phyloP scores from a whole-genome alignment of 1,140 invertebrate species.

The Drosophila sturtevanti region DNA sequence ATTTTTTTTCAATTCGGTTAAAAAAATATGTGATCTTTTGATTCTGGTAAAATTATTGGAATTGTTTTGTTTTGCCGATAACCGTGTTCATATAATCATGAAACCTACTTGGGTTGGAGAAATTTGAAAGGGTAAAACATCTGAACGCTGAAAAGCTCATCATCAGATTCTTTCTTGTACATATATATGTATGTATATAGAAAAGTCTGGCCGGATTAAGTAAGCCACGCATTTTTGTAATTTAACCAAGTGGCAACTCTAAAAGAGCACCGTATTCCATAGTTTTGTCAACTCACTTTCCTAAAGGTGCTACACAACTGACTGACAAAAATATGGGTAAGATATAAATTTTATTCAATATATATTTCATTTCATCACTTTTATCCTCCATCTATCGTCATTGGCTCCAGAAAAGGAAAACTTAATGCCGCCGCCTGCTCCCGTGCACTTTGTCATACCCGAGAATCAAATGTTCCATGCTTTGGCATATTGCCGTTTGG shows the following conservation, averaged over 20 bases:
- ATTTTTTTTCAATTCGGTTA: too few species aligned
- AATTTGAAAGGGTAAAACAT: neutral
- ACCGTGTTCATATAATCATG: too few species aligned
- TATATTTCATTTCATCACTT: neutral
- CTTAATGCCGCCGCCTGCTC: neutral
- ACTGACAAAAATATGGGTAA: neutral
- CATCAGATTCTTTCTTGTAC: neutral
- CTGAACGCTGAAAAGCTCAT: neutral
- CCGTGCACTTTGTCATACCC: neutral
- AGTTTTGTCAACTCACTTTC: too few species aligned
- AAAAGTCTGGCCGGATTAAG: neutral
- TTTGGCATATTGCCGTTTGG: neutral
- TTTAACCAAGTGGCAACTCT: neutral
- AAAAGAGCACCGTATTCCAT: neutral
- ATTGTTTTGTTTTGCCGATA: too few species aligned
- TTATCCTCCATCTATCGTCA: neutral
- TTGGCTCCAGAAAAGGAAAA: neutral
- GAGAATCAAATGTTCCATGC: slow-evolving; percentile 3
- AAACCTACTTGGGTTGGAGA: too few species aligned
- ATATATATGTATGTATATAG: neutral
- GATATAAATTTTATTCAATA: neutral
- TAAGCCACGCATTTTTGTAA: neutral
- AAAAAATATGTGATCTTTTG: too few species aligned
- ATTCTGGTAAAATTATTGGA: too few species aligned
- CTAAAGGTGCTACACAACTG: neutral